phyloP scores from a whole-genome alignment of 2,888 invertebrate species.

The Temnothorax unifasciatus region DNA sequence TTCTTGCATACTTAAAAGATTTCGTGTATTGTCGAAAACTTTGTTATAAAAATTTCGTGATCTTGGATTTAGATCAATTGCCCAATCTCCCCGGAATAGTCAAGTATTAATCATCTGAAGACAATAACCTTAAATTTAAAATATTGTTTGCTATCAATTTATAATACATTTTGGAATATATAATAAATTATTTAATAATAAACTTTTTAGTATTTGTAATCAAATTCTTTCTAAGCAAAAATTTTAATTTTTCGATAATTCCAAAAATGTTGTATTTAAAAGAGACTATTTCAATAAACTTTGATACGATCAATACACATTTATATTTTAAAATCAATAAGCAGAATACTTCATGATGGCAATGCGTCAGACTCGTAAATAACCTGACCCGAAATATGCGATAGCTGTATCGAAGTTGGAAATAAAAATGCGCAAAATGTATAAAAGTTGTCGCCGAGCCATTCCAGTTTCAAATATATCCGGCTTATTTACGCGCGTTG shows the following conservation, averaged over 20 bases:
- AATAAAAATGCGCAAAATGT: constrained; percentile 23
- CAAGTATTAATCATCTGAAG: neutral
- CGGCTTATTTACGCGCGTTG: constrained; percentile 26
- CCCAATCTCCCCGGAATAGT: neutral
- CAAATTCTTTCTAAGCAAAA: neutral
- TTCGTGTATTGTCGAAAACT: neutral
- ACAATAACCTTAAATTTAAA: neutral
- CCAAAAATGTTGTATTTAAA: neutral
- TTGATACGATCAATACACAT: neutral
- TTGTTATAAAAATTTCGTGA: neutral
- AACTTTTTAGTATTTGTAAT: neutral
- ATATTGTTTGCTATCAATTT: neutral
- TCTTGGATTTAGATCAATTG: neutral
- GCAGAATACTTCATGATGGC: neutral
- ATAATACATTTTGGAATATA: neutral
- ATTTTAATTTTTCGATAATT: too few relatives aligned
- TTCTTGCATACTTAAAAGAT: neutral
- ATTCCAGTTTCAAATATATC: neutral
- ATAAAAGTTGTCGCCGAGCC: neutral
- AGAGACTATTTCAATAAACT: neutral
- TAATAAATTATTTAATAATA: neutral
- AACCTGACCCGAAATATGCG: constrained; percentile 5
- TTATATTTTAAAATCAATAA: constrained; percentile 12
- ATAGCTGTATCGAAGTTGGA: neutral
- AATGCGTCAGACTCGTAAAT: constrained; percentile 16